These are phyloP conservation scores for Mus pahari DNA, from an alignment of 2,113 vertebrate genomes.

Conservation along the genomic window DNA sequence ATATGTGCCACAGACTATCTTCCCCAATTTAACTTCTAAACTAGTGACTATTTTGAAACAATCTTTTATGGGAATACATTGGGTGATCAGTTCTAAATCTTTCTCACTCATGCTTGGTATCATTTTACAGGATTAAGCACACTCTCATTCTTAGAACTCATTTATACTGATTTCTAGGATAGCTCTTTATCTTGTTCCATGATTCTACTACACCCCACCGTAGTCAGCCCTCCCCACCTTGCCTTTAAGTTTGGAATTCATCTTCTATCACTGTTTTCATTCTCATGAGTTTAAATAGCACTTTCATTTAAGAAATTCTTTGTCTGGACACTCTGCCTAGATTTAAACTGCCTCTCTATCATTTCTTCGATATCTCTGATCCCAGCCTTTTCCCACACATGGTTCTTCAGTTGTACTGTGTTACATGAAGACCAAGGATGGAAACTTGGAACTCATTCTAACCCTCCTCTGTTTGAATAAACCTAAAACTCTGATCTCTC, in stretches of 20 bases:
- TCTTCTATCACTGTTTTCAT: background rate
- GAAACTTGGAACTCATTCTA: background rate
- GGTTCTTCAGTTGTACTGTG: background rate
- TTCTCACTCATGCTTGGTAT: background rate
- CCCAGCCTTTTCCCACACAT: background rate
- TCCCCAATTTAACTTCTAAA: background rate
- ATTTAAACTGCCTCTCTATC: background rate
- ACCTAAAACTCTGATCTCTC: background rate
- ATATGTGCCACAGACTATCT: background rate
- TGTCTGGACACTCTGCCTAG: background rate
- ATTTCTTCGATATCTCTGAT: background rate
- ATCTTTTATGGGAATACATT: background rate
- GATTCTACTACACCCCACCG: background rate
- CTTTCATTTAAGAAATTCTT: background rate
- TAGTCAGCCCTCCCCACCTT: background rate
- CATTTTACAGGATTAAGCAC: background rate
- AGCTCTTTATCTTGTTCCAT: background rate
- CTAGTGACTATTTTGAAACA: background rate
- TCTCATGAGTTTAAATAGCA: constrained; percentile 12
- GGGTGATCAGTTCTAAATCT: background rate
- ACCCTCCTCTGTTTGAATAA: background rate
- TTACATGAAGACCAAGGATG: background rate
- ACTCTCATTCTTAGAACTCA: background rate
- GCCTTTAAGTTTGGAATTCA: background rate
- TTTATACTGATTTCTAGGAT: background rate